phyloP scores from a whole-genome alignment of 2,797 vertebrate genomes.

The Fistularia tabacaria region DNA sequence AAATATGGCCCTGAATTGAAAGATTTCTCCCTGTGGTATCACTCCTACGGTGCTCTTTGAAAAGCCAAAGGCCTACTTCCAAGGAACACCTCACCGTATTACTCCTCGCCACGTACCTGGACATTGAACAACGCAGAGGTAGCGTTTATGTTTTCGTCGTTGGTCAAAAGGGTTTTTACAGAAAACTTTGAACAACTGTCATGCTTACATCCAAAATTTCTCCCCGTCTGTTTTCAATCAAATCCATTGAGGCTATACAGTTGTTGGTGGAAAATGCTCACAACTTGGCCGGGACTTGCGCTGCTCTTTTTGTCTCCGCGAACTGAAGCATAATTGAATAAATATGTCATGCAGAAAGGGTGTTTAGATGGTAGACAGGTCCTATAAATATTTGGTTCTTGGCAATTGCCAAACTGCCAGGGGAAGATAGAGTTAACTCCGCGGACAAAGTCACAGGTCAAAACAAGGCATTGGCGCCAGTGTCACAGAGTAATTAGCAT shows the following conservation, averaged over 20 bases:
- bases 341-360: slow-evolving; percentile 59
- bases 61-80: slow-evolving; percentile 36
- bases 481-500: slow-evolving; percentile 12
- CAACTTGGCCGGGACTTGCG: slow-evolving; percentile 43
- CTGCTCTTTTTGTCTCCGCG: slow-evolving; percentile 49
- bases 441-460: slow-evolving; percentile 18
- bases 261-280: slow-evolving; percentile 62
- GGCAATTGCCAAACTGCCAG: slow-evolving; percentile 32
- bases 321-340: slow-evolving; percentile 65
- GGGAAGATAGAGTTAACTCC: slow-evolving; percentile 37
- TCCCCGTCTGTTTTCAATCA: slow-evolving; percentile 65
- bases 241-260: slow-evolving; percentile 29
- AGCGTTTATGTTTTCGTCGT: slow-evolving; percentile 66
- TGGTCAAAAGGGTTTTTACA: slow-evolving; percentile 57
- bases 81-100: slow-evolving; percentile 49
- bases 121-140: slow-evolving; percentile 45
- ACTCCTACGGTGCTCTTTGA: slow-evolving; percentile 46
- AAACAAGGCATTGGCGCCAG: slow-evolving; percentile 12
- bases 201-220: slow-evolving; percentile 44
- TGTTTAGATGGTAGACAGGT: slow-evolving; percentile 64
- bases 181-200: slow-evolving; percentile 62
- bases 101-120: slow-evolving; percentile 51
- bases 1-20: slow-evolving; percentile 38
- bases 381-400: slow-evolving; percentile 66
- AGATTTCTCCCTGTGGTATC: slow-evolving; percentile 56